phyloP scores from a whole-genome alignment of 2,113 vertebrate genomes.

The Oxyruncus cristatus region DNA sequence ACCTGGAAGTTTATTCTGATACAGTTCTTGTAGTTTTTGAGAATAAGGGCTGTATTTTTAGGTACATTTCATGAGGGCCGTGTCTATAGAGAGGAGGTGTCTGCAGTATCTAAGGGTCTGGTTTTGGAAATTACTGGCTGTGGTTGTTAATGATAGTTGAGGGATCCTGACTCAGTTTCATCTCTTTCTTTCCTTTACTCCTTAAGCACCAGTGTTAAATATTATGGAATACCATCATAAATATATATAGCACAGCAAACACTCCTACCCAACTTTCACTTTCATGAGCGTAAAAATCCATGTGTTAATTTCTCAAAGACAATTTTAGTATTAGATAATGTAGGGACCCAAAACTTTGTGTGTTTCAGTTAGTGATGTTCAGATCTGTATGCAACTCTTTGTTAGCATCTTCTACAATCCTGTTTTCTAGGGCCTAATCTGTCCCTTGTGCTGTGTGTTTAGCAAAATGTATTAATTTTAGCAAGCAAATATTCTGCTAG shows the following conservation, averaged over 20 bases:
- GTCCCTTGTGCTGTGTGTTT: neutral
- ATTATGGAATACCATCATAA: neutral
- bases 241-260: neutral
- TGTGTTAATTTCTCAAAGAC: neutral
- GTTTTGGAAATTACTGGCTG: neutral
- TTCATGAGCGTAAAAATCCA: neutral
- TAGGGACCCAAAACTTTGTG: neutral
- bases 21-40: neutral
- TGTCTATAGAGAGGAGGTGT: neutral
- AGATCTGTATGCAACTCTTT: neutral
- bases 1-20: neutral
- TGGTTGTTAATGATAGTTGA: neutral
- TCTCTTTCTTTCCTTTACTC: neutral
- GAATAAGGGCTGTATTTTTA: neutral
- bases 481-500: neutral
- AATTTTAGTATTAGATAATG: neutral
- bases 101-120: neutral
- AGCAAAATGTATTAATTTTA: neutral
- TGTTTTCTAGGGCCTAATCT: neutral
- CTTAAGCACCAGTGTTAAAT: neutral
- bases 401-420: neutral
- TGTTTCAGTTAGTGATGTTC: neutral
- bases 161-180: neutral
- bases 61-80: neutral
- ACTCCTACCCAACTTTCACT: neutral